These are phyloP conservation scores for Siniperca scherzeri DNA, from an alignment of 2,797 vertebrate genomes.

Conservation along the genomic window DNA sequence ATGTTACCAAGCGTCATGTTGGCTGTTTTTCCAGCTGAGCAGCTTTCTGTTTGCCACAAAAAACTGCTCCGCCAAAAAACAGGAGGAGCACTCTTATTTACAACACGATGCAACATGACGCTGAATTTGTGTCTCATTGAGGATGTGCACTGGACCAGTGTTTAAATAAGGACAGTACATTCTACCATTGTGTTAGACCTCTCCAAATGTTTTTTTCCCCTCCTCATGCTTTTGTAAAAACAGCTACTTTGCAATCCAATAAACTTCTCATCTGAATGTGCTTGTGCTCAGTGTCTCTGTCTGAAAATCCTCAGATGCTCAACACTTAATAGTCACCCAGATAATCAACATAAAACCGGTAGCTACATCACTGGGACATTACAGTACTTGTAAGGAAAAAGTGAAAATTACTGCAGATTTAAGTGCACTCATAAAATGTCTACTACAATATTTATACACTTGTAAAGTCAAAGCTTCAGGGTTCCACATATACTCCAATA, in stretches of 20 bases:
- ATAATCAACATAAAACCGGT: background rate
- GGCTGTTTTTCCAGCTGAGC: constrained; percentile 20
- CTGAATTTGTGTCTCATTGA: constrained; percentile 16
- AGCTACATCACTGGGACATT: too few species aligned
- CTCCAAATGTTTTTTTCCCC: constrained; percentile 16
- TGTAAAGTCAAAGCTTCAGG: too few species aligned
- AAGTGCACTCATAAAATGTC: too few species aligned
- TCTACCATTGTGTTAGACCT: constrained; percentile 32
- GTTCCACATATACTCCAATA: too few species aligned
- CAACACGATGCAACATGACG: constrained; percentile 21
- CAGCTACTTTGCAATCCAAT: constrained; percentile 69
- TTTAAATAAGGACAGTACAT: constrained; percentile 45
- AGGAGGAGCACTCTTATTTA: constrained; percentile 14
- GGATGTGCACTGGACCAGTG: constrained; percentile 27
- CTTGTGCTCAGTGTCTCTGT: constrained; percentile 15
- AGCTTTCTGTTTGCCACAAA: constrained; percentile 8
- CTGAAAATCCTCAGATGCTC: background rate
- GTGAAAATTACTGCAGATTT: too few species aligned
- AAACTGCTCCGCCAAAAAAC: background rate
- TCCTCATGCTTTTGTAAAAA: constrained; percentile 74
- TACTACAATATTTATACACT: too few species aligned
- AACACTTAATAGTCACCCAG: background rate
- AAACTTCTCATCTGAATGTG: constrained; percentile 68
- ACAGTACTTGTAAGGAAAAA: too few species aligned
- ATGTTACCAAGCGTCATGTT: constrained; percentile 18